Evolutionary conservation across 2,113 vertebrate species (phyloP).

Genomic region (Psilopsiagon aurifrons): DNA sequence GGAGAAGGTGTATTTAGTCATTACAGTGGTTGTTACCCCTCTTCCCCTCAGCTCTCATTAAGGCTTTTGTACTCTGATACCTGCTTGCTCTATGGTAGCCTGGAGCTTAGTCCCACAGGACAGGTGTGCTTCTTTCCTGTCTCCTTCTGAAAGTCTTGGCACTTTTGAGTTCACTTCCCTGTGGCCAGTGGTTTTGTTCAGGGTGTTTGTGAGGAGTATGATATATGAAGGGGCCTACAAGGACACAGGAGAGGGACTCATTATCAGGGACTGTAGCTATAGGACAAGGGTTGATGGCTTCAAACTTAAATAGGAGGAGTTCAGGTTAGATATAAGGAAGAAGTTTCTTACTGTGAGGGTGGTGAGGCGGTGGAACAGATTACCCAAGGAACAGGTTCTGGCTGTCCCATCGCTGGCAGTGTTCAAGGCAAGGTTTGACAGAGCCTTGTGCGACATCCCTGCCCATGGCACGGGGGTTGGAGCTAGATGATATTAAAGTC

Average conservation of each 20-base stretch:
- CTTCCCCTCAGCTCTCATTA: slow-evolving; percentile 29
- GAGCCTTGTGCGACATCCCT: not conserved
- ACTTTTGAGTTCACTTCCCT: not conserved
- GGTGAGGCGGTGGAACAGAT: not conserved
- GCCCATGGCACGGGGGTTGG: not conserved
- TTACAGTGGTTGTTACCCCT: not conserved
- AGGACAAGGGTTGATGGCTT: not conserved
- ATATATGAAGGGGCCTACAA: not conserved
- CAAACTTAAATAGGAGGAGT: not conserved
- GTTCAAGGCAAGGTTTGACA: not conserved
- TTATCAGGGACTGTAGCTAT: not conserved
- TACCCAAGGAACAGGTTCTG: not conserved
- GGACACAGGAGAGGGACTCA: not conserved
- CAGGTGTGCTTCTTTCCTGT: not conserved
- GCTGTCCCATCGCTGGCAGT: not conserved
- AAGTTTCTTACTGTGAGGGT: not conserved
- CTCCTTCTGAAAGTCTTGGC: not conserved
- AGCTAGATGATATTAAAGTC: not conserved
- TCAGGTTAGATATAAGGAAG: not conserved
- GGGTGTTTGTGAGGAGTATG: not conserved
- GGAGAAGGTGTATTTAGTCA: not conserved
- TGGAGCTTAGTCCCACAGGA: not conserved
- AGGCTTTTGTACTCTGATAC: not conserved
- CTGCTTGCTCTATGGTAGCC: not conserved
- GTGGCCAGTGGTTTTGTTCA: not conserved